Conservation (phyloP, 2,113 vertebrate species). For the Pelecanus crispus region DNA sequence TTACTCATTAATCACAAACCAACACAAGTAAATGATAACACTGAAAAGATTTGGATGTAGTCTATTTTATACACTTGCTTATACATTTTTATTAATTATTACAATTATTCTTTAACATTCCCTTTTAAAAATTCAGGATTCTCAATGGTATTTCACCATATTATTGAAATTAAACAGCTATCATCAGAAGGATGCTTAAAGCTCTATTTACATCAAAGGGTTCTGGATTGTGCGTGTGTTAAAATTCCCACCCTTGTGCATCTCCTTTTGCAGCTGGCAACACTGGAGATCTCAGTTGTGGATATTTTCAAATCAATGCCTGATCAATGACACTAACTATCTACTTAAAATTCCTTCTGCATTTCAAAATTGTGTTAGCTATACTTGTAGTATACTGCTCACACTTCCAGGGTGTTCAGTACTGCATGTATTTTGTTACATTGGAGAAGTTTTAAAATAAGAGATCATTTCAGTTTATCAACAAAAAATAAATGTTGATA, state of each 20-base stretch:
- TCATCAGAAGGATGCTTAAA: not conserved
- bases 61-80: not conserved
- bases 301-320: not conserved
- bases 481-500: not conserved
- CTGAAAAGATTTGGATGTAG: not conserved
- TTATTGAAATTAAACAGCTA: not conserved
- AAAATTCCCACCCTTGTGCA: not conserved
- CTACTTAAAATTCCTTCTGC: not conserved
- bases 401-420: not conserved
- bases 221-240: not conserved
- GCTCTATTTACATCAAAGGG: not conserved
- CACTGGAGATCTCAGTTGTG: not conserved
- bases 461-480: not conserved
- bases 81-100: not conserved
- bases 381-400: not conserved
- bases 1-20: not conserved
- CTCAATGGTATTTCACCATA: not conserved
- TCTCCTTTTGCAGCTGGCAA: not conserved
- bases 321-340: not conserved
- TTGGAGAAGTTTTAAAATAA: not conserved
- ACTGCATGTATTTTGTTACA: not conserved
- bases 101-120: not conserved
- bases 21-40: not conserved
- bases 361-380: not conserved
- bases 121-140: not conserved